These are phyloP conservation scores for Sebastes minor DNA, from an alignment of 2,797 vertebrate genomes.

Conservation along the genomic window DNA sequence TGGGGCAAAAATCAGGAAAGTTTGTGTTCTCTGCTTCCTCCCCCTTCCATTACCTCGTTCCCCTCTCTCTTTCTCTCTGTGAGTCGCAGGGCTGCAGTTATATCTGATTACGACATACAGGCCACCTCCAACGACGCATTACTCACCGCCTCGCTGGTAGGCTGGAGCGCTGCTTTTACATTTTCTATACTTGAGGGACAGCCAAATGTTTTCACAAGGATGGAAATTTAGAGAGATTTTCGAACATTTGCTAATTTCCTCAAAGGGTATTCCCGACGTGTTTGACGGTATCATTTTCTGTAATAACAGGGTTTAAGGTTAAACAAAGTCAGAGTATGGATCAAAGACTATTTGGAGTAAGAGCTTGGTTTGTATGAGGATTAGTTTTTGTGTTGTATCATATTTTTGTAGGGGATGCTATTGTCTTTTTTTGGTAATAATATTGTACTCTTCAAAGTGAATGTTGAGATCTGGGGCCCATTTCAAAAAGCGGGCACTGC, in stretches of 20 bases:
- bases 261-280: background rate
- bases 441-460: background rate
- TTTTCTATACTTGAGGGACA: conserved; percentile 32
- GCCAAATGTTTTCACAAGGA: conserved; percentile 49
- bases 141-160: conserved; percentile 81
- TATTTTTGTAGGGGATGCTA: background rate
- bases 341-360: background rate
- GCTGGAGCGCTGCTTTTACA: conserved; percentile 21
- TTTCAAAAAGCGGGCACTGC: background rate
- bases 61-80: conserved; percentile 22
- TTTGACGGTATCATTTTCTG: background rate
- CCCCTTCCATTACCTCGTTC: conserved; percentile 29
- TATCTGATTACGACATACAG: conserved; percentile 80
- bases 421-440: background rate
- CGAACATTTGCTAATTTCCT: conserved; percentile 1
- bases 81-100: conserved; percentile 72
- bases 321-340: background rate
- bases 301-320: background rate
- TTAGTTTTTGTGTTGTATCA: background rate
- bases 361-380: background rate
- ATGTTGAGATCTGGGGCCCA: background rate
- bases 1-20: conserved; percentile 62
- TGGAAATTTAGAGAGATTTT: conserved; percentile 26
- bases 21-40: conserved; percentile 39
- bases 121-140: conserved; percentile 81